These are phyloP conservation scores for Actinia equina DNA, from an alignment of 64 coral and sea anemone genomes.

Conservation along the genomic window DNA sequence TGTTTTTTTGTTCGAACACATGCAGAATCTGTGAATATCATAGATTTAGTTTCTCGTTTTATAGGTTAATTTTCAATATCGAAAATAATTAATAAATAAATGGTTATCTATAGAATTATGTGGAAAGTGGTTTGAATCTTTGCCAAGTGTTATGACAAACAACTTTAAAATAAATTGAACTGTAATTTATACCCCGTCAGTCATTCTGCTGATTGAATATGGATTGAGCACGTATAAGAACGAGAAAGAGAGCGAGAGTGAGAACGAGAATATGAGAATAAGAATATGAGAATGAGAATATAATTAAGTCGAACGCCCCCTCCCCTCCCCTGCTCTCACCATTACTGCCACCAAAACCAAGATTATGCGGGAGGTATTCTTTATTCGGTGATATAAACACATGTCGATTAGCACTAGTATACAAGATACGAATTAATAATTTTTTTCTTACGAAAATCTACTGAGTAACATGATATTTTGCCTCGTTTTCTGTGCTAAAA, in stretches of 20 bases:
- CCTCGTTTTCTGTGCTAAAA: neutral
- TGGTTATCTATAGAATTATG: neutral
- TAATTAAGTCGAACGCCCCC: too few relatives aligned
- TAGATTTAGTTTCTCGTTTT: neutral
- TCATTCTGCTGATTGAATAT: too few relatives aligned
- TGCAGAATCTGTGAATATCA: neutral
- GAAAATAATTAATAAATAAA: slow-evolving; percentile 20
- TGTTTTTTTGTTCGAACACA: neutral
- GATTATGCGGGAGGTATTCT: neutral
- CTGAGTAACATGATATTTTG: neutral
- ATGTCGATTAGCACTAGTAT: neutral
- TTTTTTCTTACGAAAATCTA: neutral
- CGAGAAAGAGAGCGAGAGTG: too few relatives aligned
- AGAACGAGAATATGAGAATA: too few relatives aligned
- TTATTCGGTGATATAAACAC: neutral
- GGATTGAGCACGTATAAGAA: too few relatives aligned
- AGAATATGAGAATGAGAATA: too few relatives aligned
- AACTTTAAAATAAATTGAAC: neutral
- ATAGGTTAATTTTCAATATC: neutral
- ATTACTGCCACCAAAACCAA: neutral
- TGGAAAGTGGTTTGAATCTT: neutral
- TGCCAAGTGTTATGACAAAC: neutral
- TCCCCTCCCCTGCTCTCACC: too few relatives aligned
- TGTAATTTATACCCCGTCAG: too few relatives aligned
- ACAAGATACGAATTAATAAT: neutral